Evolutionary conservation across 37 sponge, comb jelly and placozoan species (phyloP).

Genomic region (Mnemiopsis leidyi): DNA sequence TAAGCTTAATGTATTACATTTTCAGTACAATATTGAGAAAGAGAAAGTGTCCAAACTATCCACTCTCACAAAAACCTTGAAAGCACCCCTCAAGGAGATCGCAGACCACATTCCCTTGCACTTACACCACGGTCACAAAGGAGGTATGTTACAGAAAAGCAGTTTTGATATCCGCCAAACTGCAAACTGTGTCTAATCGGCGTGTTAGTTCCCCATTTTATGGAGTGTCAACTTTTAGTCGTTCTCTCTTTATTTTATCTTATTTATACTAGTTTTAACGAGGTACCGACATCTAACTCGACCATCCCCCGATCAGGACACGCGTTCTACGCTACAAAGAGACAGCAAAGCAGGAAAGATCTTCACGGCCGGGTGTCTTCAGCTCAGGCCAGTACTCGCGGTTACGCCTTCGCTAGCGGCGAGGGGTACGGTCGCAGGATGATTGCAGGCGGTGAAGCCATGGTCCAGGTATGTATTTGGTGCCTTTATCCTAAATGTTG

Average conservation of each 20-base stretch:
- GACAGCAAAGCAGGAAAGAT: background rate
- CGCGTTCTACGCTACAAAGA: background rate
- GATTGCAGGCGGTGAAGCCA: conserved; percentile 14
- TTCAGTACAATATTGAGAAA: conserved; percentile 50
- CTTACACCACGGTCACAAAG: background rate
- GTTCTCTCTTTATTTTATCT: no score
- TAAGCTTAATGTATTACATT: no score
- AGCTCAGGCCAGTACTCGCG: conserved; percentile 23
- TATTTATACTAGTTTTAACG: no score
- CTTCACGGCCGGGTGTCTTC: background rate
- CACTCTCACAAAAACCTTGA: background rate
- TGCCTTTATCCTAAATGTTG: no score
- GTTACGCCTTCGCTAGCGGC: conserved; percentile 38
- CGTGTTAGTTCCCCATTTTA: no score
- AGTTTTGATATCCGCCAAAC: background rate
- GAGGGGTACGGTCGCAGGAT: background rate
- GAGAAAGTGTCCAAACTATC: conserved; percentile 8
- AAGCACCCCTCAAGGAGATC: conserved; percentile 23
- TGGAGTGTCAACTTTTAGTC: no score
- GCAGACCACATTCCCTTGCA: background rate
- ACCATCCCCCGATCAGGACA: background rate
- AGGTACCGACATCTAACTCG: no score
- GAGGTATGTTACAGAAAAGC: background rate
- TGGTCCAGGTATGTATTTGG: background rate
- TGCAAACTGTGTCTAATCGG: no score